Percentiles rank a stretch among this genome's conserved stretches.
Conservation (phyloP, 2,888 invertebrate genomes). For the Cheilosia soror region DNA sequence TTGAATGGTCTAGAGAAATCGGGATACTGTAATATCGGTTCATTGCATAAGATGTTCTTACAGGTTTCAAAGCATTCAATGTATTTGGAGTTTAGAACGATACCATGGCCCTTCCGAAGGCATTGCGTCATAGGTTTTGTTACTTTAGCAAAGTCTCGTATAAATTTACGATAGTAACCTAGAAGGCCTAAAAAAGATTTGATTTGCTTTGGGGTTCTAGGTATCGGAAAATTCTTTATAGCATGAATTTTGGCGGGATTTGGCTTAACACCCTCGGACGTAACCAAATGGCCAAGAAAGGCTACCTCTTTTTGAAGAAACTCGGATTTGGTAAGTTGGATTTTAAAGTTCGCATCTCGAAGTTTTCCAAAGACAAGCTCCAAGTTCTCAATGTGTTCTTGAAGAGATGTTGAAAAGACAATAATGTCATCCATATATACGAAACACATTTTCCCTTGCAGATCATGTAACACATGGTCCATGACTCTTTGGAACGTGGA, state of each 20-base stretch:
- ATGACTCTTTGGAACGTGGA: constrained; percentile 6
- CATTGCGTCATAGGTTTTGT: constrained; percentile 65
- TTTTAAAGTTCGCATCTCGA: constrained; percentile 75
- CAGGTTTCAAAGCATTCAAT: constrained; percentile 44
- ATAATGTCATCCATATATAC: constrained; percentile 28
- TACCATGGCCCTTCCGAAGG: constrained; percentile 41
- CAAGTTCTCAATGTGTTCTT: constrained; percentile 16
- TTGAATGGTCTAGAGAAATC: constrained; percentile 32
- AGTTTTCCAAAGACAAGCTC: constrained; percentile 76
- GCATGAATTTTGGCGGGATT: constrained; percentile 64
- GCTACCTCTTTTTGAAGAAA: constrained; percentile 77
- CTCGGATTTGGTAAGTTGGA: constrained; percentile 76
- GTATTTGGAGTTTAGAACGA: constrained; percentile 8
- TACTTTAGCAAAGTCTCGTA: constrained; percentile 63
- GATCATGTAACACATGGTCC: constrained; percentile 5
- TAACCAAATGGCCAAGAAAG: constrained; percentile 78
- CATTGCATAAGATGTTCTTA: constrained; percentile 56
- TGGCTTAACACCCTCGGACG: constrained; percentile 76
- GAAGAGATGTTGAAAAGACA: constrained; percentile 17
- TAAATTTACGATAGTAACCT: constrained; percentile 72
- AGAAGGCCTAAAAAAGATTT: constrained; percentile 65
- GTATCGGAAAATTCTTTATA: constrained; percentile 29
- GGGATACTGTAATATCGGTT: constrained; percentile 30
- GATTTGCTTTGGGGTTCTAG: constrained; percentile 51
- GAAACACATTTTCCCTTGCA: constrained; percentile 15